phyloP scores from a whole-genome alignment of 2,888 invertebrate genomes.

The Chesias legatella region DNA sequence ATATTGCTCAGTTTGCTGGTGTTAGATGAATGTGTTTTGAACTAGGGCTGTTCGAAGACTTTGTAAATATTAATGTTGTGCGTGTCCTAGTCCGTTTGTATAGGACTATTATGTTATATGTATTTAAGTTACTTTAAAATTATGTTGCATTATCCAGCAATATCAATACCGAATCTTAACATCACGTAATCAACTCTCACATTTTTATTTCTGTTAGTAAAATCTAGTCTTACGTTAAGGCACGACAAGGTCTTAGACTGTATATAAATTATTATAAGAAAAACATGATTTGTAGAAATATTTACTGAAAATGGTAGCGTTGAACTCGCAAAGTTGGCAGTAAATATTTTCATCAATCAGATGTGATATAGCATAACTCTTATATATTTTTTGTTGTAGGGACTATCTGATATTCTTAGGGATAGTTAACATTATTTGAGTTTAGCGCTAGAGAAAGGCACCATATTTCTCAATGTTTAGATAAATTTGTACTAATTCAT shows the following conservation, averaged over 20 bases:
- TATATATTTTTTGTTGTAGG: constrained; percentile 56
- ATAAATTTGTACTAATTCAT: constrained; percentile 28
- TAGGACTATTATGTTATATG: constrained; percentile 37
- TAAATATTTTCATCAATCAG: constrained; percentile 63
- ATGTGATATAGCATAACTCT: constrained; percentile 73
- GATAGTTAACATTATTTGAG: constrained; percentile 41
- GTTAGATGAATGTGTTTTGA: constrained; percentile 32
- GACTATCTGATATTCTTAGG: constrained; percentile 62
- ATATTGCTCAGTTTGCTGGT: constrained; percentile 33
- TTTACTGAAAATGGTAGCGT: constrained; percentile 52
- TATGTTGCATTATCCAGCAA: constrained; percentile 45
- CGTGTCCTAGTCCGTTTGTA: constrained; percentile 36
- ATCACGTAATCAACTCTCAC: constrained; percentile 53
- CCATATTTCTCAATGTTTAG: constrained; percentile 46
- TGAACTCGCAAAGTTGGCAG: constrained; percentile 41
- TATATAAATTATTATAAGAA: constrained; percentile 66
- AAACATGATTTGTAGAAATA: constrained; percentile 59
- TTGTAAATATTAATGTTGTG: constrained; percentile 45
- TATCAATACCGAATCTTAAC: constrained; percentile 43
- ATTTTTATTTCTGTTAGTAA: constrained; percentile 70
- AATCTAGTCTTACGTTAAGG: constrained; percentile 79
- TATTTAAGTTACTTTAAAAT: constrained; percentile 43
- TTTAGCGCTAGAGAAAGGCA: constrained; percentile 56
- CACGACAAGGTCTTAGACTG: constrained; percentile 68
- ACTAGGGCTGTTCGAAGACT: constrained; percentile 43